phyloP scores from a whole-genome alignment of 2,113 vertebrate species.

The sheep (Ovis aries) region ARS-UI_Ramb_v3.0 NC_056067.1:1363001-1363500 shows the following conservation, averaged over 20 bases:
- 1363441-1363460: neutral
- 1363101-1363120: neutral
- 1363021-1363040: neutral
- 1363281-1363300: neutral
- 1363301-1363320: neutral
- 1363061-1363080: neutral
- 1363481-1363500: neutral
- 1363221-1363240: neutral
- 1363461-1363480: neutral
- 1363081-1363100: neutral
- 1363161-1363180: neutral
- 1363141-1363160: neutral
- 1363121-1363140: neutral
- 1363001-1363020: neutral
- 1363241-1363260: neutral
- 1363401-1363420: neutral
- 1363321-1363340: neutral
- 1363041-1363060: neutral
- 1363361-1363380: neutral
- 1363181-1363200: neutral
- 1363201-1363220: neutral
- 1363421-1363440: neutral
- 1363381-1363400: neutral
- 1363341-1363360: too few relatives aligned
- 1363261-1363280: neutral